These are phyloP conservation scores for Caranx ignobilis DNA, from an alignment of 2,113 vertebrate species.

Conservation along the genomic window DNA sequence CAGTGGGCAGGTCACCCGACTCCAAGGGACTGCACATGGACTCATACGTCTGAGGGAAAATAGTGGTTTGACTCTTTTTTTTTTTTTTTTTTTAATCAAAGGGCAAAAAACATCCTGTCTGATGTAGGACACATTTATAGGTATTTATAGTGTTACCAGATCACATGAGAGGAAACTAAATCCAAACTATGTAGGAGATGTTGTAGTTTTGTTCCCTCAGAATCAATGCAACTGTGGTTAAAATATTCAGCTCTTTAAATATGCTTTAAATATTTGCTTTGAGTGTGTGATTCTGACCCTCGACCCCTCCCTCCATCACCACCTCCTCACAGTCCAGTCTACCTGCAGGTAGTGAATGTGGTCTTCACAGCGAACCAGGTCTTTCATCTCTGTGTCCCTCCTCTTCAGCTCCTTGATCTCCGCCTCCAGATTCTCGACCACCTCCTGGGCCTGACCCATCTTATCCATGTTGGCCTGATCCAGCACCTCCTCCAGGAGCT, in stretches of 20 bases:
- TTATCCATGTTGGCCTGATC: slow-evolving; percentile 78
- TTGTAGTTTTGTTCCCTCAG: too few relatives aligned
- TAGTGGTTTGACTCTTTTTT: not conserved
- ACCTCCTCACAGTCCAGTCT: not conserved
- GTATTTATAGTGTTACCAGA: too few relatives aligned
- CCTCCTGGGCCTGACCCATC: slow-evolving; percentile 79
- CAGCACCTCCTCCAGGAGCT: slow-evolving; percentile 81
- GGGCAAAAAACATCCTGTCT: too few relatives aligned
- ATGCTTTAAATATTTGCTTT: too few relatives aligned
- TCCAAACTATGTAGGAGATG: too few relatives aligned
- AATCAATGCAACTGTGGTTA: too few relatives aligned
- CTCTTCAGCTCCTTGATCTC: slow-evolving; percentile 79
- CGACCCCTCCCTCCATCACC: too few relatives aligned
- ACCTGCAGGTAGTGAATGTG: slow-evolving; percentile 85
- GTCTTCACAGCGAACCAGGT: slow-evolving; percentile 78
- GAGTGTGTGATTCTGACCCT: too few relatives aligned
- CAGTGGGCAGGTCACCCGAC: slow-evolving; percentile 67
- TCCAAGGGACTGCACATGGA: slow-evolving; percentile 74
- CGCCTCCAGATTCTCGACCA: slow-evolving; percentile 69
- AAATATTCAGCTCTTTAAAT: too few relatives aligned
- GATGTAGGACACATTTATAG: too few relatives aligned
- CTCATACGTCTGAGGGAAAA: slow-evolving; percentile 69
- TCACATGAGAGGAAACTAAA: too few relatives aligned
- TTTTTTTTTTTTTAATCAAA: too few relatives aligned
- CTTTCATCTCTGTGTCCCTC: slow-evolving; percentile 79